Evolutionary conservation across 30 jellyfish, hydroid and myxozoan species (phyloP).

Genomic region (Nemopilema nomurai): DNA sequence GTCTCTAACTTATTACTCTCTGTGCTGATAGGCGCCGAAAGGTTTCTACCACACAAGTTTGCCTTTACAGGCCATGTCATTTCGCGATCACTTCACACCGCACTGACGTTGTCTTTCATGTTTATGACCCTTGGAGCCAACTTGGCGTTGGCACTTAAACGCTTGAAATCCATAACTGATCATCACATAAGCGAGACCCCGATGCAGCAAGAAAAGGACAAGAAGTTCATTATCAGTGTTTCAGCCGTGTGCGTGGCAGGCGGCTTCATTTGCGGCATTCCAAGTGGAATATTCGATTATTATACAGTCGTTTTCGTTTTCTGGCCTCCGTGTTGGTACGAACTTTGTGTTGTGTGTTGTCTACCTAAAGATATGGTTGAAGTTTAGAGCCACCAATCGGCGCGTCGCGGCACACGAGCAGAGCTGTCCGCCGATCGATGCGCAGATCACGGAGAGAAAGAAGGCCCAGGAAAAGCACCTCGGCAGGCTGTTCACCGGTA

Average conservation of each 20-base stretch:
- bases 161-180: neutral
- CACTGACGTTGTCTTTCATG: neutral
- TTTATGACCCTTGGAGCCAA: neutral
- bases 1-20: neutral
- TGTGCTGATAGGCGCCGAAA: neutral
- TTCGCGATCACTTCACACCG: neutral
- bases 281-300: neutral
- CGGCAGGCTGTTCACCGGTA: neutral
- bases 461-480: neutral
- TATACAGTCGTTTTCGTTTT: neutral
- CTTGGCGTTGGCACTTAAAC: neutral
- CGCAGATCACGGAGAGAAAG: neutral
- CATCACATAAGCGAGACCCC: neutral
- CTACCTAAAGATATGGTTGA: neutral
- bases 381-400: neutral
- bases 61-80: neutral
- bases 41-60: neutral
- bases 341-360: neutral
- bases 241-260: neutral
- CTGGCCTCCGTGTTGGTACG: neutral
- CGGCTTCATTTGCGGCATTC: neutral
- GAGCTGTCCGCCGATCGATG: neutral
- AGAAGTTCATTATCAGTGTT: neutral
- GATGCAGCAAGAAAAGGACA: neutral
- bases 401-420: neutral